Conservation (phyloP, 2,888 invertebrate genomes). For the Diloba caeruleocephala region DNA sequence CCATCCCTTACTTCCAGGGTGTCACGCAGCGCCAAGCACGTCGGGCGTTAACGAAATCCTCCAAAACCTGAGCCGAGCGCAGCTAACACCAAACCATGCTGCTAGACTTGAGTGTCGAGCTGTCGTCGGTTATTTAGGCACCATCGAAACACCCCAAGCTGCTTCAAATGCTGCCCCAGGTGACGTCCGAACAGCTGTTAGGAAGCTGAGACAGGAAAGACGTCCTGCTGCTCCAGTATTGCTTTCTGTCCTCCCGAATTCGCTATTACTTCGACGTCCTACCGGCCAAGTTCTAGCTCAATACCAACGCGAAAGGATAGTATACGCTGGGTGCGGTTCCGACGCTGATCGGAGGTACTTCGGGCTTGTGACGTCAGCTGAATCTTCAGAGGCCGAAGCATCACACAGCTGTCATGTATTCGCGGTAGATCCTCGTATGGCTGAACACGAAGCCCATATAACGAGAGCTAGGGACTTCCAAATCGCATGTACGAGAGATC, state of each 20-base stretch:
- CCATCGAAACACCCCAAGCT: conserved; percentile 98
- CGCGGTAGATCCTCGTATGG: conserved; percentile 96
- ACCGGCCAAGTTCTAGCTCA: conserved; percentile 94
- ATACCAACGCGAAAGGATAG: conserved; percentile 95
- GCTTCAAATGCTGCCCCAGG: conserved; percentile 93
- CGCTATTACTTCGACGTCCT: conserved; percentile 93
- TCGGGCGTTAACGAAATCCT: conserved; percentile 83
- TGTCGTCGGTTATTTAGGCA: conserved; percentile 98
- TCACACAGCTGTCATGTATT: conserved; percentile 98
- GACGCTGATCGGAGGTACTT: conserved; percentile 98
- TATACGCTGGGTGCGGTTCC: conserved; percentile 96
- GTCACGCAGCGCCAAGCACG: conserved; percentile 79
- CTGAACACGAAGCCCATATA: conserved; percentile 94
- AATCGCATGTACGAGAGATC: conserved; percentile 94
- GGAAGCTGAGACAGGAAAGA: conserved; percentile 96
- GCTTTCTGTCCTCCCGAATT: conserved; percentile 95
- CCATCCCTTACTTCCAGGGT: conserved; percentile 77
- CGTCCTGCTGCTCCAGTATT: conserved; percentile 95
- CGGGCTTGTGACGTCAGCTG: conserved; percentile 96
- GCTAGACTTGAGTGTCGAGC: conserved; percentile 93
- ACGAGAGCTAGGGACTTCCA: conserved; percentile 95
- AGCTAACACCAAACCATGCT: conserved; percentile 78
- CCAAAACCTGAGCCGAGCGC: conserved; percentile 78
- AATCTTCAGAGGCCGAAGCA: conserved; percentile 84
- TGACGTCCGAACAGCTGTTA: conserved; percentile 95